Evolutionary conservation across 2,888 invertebrate genomes (phyloP).

Genomic region (Steromphala cineraria): DNA sequence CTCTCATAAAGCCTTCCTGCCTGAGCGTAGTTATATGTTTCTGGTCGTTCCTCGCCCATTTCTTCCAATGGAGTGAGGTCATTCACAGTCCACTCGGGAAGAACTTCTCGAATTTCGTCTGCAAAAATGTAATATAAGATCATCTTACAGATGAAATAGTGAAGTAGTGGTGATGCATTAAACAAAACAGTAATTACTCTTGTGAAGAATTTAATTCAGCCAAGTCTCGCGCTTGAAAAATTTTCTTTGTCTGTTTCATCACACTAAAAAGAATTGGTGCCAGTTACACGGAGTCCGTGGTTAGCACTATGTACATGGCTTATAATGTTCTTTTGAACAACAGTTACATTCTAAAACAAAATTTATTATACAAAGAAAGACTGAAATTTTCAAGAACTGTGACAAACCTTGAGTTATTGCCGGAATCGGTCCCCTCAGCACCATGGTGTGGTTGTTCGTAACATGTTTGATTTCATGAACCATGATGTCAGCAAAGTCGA

Average conservation of each 20-base stretch:
- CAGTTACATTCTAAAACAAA: too few relatives aligned
- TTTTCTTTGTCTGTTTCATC: too few relatives aligned
- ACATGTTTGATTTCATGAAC: slow-evolving; percentile 41
- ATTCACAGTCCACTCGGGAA: slow-evolving; percentile 44
- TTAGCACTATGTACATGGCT: too few relatives aligned
- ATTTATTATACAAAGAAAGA: not conserved
- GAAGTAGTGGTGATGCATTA: too few relatives aligned
- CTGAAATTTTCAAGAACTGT: too few relatives aligned
- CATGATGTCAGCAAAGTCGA: slow-evolving; percentile 48
- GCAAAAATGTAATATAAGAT: not conserved
- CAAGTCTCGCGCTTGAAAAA: too few relatives aligned
- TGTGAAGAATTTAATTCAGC: too few relatives aligned
- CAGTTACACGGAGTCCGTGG: too few relatives aligned
- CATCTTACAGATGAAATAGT: too few relatives aligned
- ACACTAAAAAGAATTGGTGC: too few relatives aligned
- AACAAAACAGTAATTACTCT: too few relatives aligned
- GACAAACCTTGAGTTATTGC: slow-evolving; percentile 36
- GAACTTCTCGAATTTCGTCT: slow-evolving; percentile 40
- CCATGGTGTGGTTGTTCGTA: slow-evolving; percentile 26
- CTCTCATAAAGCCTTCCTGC: slow-evolving; percentile 45
- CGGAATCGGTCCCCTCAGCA: slow-evolving; percentile 29
- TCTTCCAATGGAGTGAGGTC: slow-evolving; percentile 38
- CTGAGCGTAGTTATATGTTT: slow-evolving; percentile 42
- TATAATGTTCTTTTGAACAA: too few relatives aligned
- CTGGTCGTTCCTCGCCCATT: slow-evolving; percentile 38